Evolutionary conservation across 2,113 vertebrate species (phyloP).

Genomic region (Piaya cayana): DNA sequence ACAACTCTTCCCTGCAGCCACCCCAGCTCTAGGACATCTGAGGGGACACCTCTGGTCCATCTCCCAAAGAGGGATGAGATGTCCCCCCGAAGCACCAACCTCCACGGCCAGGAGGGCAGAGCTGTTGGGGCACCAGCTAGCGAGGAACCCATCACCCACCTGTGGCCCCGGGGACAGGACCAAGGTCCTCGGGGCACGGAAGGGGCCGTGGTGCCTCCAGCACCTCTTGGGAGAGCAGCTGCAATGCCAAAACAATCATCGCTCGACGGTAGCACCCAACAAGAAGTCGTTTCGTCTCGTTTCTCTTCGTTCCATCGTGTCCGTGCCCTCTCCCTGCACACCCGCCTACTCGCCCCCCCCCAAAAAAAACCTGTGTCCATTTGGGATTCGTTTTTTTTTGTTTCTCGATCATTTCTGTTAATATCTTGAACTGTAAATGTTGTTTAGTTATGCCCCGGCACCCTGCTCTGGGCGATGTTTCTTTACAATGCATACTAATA

Average conservation of each 20-base stretch:
- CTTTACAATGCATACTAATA: slow-evolving; percentile 99
- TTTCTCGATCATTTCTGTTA: slow-evolving; percentile 74
- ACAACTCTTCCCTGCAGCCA: background rate
- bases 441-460: slow-evolving; percentile 87
- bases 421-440: slow-evolving; percentile 92
- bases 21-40: background rate
- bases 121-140: background rate
- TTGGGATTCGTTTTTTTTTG: background rate
- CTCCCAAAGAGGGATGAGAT: background rate
- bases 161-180: rapidly evolving
- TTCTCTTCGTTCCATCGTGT: background rate
- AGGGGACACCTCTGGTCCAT: background rate
- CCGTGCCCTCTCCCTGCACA: background rate
- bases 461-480: slow-evolving; percentile 84
- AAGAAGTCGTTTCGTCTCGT: background rate
- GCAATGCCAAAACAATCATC: slow-evolving; percentile 49
- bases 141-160: background rate
- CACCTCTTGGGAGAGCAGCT: background rate
- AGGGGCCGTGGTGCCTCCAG: background rate
- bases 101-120: rapidly evolving
- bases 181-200: rapidly evolving
- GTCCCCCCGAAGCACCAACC: background rate
- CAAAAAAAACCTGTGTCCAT: slow-evolving; percentile 47
- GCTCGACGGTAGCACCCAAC: background rate
- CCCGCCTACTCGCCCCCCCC: background rate